Percentiles rank a stretch among this genome's conserved stretches.
Evolutionary conservation across 23 tunicate species (phyloP).

Genomic region (Ascidia mentula): DNA sequence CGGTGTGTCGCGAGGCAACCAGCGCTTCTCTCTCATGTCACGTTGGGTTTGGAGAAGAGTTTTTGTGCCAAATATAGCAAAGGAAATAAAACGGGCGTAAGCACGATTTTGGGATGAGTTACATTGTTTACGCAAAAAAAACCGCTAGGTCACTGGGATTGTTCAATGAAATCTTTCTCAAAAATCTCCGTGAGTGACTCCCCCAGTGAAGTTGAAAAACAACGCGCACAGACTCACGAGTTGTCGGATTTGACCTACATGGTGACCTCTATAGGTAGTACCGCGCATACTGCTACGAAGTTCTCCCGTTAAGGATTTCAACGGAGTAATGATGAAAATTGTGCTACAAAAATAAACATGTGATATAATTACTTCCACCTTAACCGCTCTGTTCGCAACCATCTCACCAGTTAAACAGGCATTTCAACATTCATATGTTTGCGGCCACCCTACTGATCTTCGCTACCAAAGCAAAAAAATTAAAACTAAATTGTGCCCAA

Average conservation of each 20-base stretch:
- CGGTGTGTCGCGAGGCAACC: neutral
- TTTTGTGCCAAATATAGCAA: neutral
- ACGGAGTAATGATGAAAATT: conserved; percentile 9
- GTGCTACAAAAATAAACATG: conserved; percentile 3
- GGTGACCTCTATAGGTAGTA: neutral
- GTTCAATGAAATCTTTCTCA: neutral
- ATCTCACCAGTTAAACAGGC: too few relatives aligned
- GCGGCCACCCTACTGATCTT: too few relatives aligned
- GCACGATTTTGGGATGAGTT: neutral
- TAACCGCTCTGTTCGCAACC: neutral
- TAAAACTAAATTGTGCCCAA: too few relatives aligned
- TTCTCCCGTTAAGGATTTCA: neutral
- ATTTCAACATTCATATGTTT: too few relatives aligned
- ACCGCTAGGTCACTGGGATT: neutral
- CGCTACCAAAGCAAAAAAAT: too few relatives aligned
- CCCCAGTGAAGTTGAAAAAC: neutral
- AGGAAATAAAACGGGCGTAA: neutral
- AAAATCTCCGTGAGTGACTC: neutral
- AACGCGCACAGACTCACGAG: neutral
- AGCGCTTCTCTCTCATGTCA: neutral
- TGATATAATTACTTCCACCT: conserved; percentile 1
- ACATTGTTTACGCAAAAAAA: neutral
- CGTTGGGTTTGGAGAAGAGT: neutral
- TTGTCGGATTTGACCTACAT: neutral
- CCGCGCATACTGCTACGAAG: too few relatives aligned